phyloP scores from a whole-genome alignment of 2,797 vertebrate genomes.

The Syngnathus rostellatus region DNA sequence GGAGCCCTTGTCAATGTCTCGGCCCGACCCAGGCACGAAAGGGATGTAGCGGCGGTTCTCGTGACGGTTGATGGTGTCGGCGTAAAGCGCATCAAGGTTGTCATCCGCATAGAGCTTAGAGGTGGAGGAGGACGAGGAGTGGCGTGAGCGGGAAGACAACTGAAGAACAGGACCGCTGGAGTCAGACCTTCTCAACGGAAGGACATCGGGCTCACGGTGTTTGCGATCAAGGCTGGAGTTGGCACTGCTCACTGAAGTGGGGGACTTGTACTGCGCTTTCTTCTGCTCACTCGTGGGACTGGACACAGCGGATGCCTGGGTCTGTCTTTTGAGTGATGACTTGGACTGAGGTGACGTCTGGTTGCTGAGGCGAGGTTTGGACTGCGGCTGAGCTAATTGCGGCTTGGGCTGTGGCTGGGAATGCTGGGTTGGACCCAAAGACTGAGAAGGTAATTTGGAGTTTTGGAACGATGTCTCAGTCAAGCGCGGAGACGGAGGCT shows the following conservation, averaged over 20 bases:
- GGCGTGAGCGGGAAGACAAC: slow-evolving; percentile 71
- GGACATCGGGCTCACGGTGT: slow-evolving; percentile 77
- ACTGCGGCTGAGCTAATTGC: slow-evolving; percentile 38
- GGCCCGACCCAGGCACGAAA: slow-evolving; percentile 86
- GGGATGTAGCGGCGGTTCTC: slow-evolving; percentile 94
- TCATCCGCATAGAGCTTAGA: slow-evolving; percentile 74
- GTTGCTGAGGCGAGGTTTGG: slow-evolving; percentile 33
- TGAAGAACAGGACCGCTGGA: slow-evolving; percentile 77
- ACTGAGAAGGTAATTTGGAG: slow-evolving; percentile 36
- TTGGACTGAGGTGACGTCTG: slow-evolving; percentile 37
- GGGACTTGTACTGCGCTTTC: slow-evolving; percentile 53
- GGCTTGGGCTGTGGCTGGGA: slow-evolving; percentile 31
- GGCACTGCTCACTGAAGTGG: slow-evolving; percentile 54
- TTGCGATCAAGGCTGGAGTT: slow-evolving; percentile 64
- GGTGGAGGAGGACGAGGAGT: slow-evolving; percentile 75
- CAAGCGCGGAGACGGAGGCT: slow-evolving; percentile 27
- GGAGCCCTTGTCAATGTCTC: slow-evolving; percentile 89
- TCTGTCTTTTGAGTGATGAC: slow-evolving; percentile 28
- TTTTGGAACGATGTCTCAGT: slow-evolving; percentile 29
- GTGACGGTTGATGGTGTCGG: slow-evolving; percentile 88
- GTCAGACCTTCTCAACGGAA: slow-evolving; percentile 81
- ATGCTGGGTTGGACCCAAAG: slow-evolving; percentile 17
- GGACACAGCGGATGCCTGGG: slow-evolving; percentile 34
- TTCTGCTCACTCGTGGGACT: slow-evolving; percentile 45
- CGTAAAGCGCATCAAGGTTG: slow-evolving; percentile 80